These are phyloP conservation scores for Recurvirostra avosetta DNA, from an alignment of 2,113 vertebrate genomes.

Conservation along the genomic window DNA sequence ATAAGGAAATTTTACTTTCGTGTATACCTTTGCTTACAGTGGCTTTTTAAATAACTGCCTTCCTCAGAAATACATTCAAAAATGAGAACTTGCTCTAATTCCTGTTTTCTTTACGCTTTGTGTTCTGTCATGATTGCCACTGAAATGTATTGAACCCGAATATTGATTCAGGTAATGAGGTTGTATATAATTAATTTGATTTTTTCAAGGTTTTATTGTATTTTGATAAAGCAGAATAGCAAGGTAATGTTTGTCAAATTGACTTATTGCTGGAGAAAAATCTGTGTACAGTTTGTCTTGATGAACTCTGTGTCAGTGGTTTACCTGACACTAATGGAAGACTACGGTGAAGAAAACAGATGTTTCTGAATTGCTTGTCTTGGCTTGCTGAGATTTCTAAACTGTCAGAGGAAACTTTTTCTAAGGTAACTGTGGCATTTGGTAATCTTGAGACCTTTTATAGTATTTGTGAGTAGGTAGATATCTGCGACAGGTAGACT, in stretches of 20 bases:
- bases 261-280: not conserved
- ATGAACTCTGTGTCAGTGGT: not conserved
- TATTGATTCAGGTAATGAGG: not conserved
- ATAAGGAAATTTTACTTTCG: not conserved
- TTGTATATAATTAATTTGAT: not conserved
- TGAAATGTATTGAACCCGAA: not conserved
- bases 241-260: not conserved
- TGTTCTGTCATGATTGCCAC: not conserved
- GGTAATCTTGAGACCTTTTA: not conserved
- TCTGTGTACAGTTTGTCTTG: not conserved
- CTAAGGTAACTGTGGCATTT: not conserved
- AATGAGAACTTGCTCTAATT: not conserved
- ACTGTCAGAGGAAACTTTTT: not conserved
- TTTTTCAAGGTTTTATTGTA: not conserved
- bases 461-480: not conserved
- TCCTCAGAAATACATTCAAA: not conserved
- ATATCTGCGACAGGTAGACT: not conserved
- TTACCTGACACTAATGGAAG: not conserved
- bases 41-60: not conserved
- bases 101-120: not conserved
- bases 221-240: not conserved
- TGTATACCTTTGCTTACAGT: not conserved
- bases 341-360: not conserved
- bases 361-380: not conserved
- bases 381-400: conserved; percentile 11